Evolutionary conservation across 2,113 vertebrate species (phyloP), one percentile per base, ranked within the genome.

Genomic region (Poeciliopsis occidentalis): DNA sequence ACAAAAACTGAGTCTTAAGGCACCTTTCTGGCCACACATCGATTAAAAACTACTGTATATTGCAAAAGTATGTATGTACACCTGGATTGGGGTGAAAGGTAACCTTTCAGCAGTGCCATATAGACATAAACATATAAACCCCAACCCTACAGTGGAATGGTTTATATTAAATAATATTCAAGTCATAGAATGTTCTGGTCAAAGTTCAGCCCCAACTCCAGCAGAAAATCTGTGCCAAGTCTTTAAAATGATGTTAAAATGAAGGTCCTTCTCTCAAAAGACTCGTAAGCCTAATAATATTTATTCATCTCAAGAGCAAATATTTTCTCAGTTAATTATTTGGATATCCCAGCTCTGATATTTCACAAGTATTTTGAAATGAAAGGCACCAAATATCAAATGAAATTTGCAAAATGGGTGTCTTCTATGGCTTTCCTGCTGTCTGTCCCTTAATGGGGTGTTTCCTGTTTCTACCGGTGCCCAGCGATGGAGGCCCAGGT

Each of bases 381-480:
- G 51, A 57, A 10, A 57, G 19, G 22, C 24, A 57, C 8, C 51
- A 62, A 62, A 62, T 31, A 3, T 62, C 29, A 30, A 62, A 7
- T 30, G 12, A 62, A 61, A 61, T 30, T 2, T 32, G 17, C 65
- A 85, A 64, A 67, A 12, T 3, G 10, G 30, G 51, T 67, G 68
- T 84, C 80, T 69, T 69, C 69, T 12, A 6, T 61, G 54, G 75
- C 69, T 69, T 60, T 34, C 67, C 57, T 26, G 19, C 61, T 37
- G 66, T 82, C 62, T 75, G 39, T 73, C 67, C 66, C 67, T 83
- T 71, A 51, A 54, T 77, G 72, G 76, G 73, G 44, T 67, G 67
- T 75, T 90, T 91, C 90, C 90, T 89, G 84, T 88, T 69, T 70
- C 81, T 85, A 78, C 79, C 79, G 83, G 84, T 72, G 69, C 78